phyloP scores from a whole-genome alignment of 2,113 vertebrate species.

The Fulmarus glacialis region DNA sequence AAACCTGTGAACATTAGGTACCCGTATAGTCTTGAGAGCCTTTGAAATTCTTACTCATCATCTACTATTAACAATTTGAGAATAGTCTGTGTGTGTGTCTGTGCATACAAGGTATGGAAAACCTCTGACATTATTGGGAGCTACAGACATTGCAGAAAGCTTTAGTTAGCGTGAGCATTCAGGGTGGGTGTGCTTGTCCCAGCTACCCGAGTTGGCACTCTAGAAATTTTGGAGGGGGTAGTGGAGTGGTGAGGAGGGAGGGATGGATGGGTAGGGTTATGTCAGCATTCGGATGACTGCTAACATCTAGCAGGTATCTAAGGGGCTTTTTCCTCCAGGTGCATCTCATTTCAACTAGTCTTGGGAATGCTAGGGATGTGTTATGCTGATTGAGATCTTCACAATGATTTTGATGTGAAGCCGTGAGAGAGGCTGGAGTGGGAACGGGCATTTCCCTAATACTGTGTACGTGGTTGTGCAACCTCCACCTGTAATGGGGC shows the following conservation, averaged over 20 bases:
- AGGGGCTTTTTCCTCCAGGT: background rate
- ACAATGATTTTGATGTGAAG: background rate
- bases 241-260: background rate
- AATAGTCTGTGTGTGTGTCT: background rate
- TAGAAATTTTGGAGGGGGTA: background rate
- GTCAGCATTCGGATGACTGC: background rate
- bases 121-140: background rate
- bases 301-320: background rate
- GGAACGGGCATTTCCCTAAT: background rate
- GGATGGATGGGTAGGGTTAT: background rate
- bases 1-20: background rate
- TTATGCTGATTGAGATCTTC: background rate
- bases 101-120: background rate
- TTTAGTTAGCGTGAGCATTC: background rate
- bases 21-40: background rate
- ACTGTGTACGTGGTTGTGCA: accelerated
- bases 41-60: background rate
- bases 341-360: background rate
- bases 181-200: background rate
- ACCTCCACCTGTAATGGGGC: background rate
- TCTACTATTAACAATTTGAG: background rate
- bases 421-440: background rate
- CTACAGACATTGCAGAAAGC: background rate
- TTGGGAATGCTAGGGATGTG: background rate
- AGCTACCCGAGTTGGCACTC: accelerated